Evolutionary conservation across 2,888 invertebrate genomes (phyloP).

Genomic region (Dinocampus coccinellae): DNA sequence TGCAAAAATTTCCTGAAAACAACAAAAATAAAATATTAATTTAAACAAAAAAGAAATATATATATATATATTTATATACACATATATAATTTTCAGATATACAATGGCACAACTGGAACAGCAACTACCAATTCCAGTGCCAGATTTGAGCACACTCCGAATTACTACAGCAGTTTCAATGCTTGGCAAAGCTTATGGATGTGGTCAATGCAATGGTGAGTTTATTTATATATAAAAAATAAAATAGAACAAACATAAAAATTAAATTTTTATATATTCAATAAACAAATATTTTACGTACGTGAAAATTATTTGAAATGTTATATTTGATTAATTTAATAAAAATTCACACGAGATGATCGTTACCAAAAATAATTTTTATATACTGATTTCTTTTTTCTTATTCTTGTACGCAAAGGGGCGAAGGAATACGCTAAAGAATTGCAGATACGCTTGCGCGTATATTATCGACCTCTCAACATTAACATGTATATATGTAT

Average conservation of each 20-base stretch:
- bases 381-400: neutral
- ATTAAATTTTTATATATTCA: slow-evolving; percentile 7
- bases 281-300: neutral
- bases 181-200: slow-evolving; percentile 73
- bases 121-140: slow-evolving; percentile 70
- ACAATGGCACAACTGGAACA: slow-evolving; percentile 65
- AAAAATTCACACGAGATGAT: no score
- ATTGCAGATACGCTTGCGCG: slow-evolving; percentile 53
- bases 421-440: neutral
- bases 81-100: slow-evolving; percentile 35
- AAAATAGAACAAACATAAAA: neutral
- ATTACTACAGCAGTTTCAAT: slow-evolving; percentile 72
- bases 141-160: slow-evolving; percentile 71
- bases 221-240: no score
- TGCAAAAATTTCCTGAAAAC: slow-evolving; percentile 80
- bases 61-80: no score
- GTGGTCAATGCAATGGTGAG: slow-evolving; percentile 69
- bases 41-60: neutral
- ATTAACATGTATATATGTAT: neutral
- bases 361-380: slow-evolving; percentile 7
- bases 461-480: slow-evolving; percentile 51
- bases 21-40: neutral
- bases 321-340: neutral
- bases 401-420: neutral
- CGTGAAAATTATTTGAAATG: neutral